Evolutionary conservation across 2,888 invertebrate species (phyloP).

Genomic region (Sycophila texana): DNA sequence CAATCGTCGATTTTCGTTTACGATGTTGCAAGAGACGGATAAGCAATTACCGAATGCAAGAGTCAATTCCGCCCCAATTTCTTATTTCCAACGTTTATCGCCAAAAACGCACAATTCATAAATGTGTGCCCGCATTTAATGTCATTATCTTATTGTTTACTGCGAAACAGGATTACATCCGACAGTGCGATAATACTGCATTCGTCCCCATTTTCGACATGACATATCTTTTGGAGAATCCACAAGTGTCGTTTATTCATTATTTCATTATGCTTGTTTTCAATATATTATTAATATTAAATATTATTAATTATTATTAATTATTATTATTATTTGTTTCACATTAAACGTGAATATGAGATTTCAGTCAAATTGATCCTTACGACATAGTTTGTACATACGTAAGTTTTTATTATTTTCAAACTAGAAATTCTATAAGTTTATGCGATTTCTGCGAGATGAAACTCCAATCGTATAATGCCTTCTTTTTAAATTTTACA

Average conservation of each 20-base stretch:
- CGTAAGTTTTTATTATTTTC: conserved; percentile 44
- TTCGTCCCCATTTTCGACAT: conserved; percentile 17
- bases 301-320: conserved; percentile 28
- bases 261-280: conserved; percentile 23
- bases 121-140: conserved; percentile 53
- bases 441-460: conserved; percentile 45
- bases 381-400: conserved; percentile 52
- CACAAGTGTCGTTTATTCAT: conserved; percentile 5
- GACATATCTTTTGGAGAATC: conserved; percentile 18
- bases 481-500: conserved; percentile 43
- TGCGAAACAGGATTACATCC: conserved; percentile 37
- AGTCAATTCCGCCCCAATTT: conserved; percentile 44
- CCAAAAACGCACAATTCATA: conserved; percentile 47
- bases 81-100: conserved; percentile 39
- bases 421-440: conserved; percentile 6
- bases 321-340: conserved; percentile 31
- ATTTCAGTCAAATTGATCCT: conserved; percentile 54
- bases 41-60: conserved; percentile 2
- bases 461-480: conserved; percentile 51
- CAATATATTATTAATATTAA: conserved; percentile 30
- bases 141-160: conserved; percentile 30
- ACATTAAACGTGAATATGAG: conserved; percentile 38
- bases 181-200: conserved; percentile 2
- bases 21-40: conserved; percentile 9
- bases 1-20: conserved; percentile 4